These are phyloP conservation scores for Hyaena hyaena DNA, from an alignment of 2,113 vertebrate genomes.

Conservation along the genomic window DNA sequence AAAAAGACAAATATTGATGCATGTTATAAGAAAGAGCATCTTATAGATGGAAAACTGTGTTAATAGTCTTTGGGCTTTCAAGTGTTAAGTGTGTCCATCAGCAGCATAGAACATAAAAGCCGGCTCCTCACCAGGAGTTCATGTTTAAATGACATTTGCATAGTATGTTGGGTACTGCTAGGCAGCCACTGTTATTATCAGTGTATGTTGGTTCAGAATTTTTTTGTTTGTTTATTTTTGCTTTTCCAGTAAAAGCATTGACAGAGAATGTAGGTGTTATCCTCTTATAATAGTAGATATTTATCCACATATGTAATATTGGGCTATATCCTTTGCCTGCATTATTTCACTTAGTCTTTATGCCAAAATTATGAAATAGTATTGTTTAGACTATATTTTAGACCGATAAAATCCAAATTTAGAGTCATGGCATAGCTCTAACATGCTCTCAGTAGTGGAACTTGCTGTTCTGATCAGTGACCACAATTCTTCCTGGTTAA, in stretches of 20 bases:
- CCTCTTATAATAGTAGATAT: not conserved
- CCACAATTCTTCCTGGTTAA: not conserved
- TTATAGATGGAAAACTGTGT: not conserved
- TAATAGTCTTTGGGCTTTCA: not conserved
- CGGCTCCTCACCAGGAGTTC: not conserved
- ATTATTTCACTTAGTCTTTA: not conserved
- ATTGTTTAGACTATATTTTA: not conserved
- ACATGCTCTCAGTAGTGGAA: not conserved
- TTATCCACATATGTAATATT: not conserved
- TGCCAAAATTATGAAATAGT: not conserved
- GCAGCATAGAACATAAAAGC: not conserved
- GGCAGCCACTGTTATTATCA: not conserved
- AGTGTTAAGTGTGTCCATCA: not conserved
- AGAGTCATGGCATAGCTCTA: not conserved
- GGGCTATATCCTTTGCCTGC: not conserved
- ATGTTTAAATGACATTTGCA: not conserved
- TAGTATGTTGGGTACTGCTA: not conserved
- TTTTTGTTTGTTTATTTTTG: not conserved
- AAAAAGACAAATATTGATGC: not conserved
- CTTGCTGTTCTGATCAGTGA: not conserved
- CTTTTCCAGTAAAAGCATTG: not conserved
- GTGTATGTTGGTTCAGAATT: not conserved
- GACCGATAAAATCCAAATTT: not conserved
- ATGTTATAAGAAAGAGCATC: not conserved
- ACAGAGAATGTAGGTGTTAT: not conserved